Conservation (phyloP, 2,888 invertebrate genomes). For the Xestia c-nigrum region DNA sequence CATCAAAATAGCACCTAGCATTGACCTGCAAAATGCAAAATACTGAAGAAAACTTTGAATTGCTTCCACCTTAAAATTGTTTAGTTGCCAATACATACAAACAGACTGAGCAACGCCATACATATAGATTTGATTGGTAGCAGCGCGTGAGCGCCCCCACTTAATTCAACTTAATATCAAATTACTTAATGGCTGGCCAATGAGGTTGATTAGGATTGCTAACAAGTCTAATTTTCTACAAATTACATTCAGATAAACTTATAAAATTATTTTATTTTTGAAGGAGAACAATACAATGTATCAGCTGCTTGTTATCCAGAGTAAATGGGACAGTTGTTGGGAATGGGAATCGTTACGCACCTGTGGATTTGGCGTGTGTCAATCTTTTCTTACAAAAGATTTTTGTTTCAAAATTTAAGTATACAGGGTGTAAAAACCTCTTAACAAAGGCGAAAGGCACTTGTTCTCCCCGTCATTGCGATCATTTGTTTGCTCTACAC, state of each 20-base stretch:
- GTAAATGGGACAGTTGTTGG: conserved; percentile 33
- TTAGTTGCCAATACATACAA: background rate
- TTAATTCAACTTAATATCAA: conserved; percentile 63
- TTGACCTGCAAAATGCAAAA: too few species aligned
- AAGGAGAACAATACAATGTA: conserved; percentile 41
- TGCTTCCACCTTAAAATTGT: background rate
- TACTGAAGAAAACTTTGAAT: too few species aligned
- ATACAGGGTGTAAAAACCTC: background rate
- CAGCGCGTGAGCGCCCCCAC: conserved; percentile 62
- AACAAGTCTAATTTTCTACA: conserved; percentile 63
- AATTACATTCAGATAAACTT: conserved; percentile 58
- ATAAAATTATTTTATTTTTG: conserved; percentile 55
- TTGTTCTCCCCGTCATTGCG: too few species aligned
- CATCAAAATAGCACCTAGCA: too few species aligned
- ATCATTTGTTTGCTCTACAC: too few species aligned
- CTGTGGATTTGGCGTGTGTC: background rate
- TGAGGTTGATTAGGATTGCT: conserved; percentile 59
- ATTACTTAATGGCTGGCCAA: conserved; percentile 61
- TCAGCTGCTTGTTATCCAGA: conserved; percentile 56
- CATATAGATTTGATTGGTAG: conserved; percentile 29
- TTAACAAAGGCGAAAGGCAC: too few species aligned
- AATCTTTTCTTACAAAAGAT: background rate
- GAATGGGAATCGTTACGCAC: conserved; percentile 1
- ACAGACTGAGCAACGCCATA: conserved; percentile 18
- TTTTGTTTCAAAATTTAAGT: background rate